Evolutionary conservation across 2,113 vertebrate species (phyloP), one percentile per base, ranked within the genome.

Genomic region (Nannospalax galili): DNA sequence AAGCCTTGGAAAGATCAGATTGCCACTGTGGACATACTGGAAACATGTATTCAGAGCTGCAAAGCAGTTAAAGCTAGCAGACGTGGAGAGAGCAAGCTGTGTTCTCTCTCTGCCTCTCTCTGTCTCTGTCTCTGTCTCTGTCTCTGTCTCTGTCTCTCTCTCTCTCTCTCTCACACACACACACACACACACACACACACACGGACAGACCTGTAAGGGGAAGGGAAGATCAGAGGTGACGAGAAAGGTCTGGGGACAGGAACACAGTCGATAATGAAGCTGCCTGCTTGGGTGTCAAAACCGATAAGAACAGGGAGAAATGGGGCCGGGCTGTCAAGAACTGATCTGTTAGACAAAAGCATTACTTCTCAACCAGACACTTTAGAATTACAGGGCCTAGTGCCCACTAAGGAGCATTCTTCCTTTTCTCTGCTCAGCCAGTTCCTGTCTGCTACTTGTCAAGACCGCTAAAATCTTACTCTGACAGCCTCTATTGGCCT

Each of bases 271-370:
- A 97, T 97, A 97, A 95, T 28, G 45, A 96, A 95, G 48, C 82
- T 77, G 26, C 88, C 79, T 96, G 95, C 32, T 70, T 65, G 89
- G 72, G 94, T 93, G 96, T 96, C 74, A 94, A 91, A 84, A 37
- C 45, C 0, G 92, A 94, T 96, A 97, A 95, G 72, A 67, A 42
- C 12, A 40, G 7, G 26, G 30, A 78, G 42, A 88, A 95, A 92
- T 30, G 80, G 62, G 90, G 70, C 22, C 94, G 73, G 48, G 32
- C 84, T 90, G 75, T 87, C 75, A 67, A 79, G 91, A n/a, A 78
- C 85, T 92, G 52, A 81, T 73, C 87, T 80, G 78, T 87, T 60
- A 94, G 84, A 90, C 84, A 96, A 93, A 90, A 95, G 35, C 88
- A 95, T 85, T 73, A 93, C 87, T 84, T 64, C 81, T 72, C 95